phyloP scores from a whole-genome alignment of 2,888 invertebrate genomes.

The Halocaridina rubra region DNA sequence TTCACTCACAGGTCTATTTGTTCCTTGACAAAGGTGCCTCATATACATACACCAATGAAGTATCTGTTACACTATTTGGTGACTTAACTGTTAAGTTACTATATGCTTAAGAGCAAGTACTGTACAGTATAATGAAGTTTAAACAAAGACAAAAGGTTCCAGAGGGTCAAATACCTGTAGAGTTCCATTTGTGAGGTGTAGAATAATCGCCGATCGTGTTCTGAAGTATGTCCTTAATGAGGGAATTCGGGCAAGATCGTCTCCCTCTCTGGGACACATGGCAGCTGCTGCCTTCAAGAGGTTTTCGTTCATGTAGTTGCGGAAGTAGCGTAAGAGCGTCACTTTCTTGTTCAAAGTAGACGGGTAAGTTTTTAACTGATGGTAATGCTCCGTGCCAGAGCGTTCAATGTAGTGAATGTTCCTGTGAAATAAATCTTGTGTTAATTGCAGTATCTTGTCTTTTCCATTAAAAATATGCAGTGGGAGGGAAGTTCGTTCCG shows the following conservation, averaged over 20 bases:
- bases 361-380: conserved; percentile 86
- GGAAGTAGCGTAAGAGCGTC: conserved; percentile 95
- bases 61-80: too few relatives aligned
- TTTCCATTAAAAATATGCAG: too few relatives aligned
- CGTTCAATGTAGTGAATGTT: conserved; percentile 97
- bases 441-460: too few relatives aligned
- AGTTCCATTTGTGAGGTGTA: conserved; percentile 97
- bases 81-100: too few relatives aligned
- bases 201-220: conserved; percentile 93
- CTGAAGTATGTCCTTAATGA: conserved; percentile 97
- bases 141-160: too few relatives aligned
- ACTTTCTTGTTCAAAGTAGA: conserved; percentile 90
- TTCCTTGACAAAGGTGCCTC: too few relatives aligned
- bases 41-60: too few relatives aligned
- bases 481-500: too few relatives aligned
- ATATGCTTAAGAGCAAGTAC: too few relatives aligned
- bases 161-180: conserved; percentile 76
- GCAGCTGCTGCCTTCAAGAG: conserved; percentile 91
- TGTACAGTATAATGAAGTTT: too few relatives aligned
- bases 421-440: too few relatives aligned
- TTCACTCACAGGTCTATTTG: too few relatives aligned
- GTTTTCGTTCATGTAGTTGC: conserved; percentile 98
- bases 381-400: conserved; percentile 89
- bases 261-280: conserved; percentile 81
- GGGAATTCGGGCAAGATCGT: conserved; percentile 91